Conservation (phyloP, 2,888 invertebrate genomes). For the Tuta absoluta region DNA sequence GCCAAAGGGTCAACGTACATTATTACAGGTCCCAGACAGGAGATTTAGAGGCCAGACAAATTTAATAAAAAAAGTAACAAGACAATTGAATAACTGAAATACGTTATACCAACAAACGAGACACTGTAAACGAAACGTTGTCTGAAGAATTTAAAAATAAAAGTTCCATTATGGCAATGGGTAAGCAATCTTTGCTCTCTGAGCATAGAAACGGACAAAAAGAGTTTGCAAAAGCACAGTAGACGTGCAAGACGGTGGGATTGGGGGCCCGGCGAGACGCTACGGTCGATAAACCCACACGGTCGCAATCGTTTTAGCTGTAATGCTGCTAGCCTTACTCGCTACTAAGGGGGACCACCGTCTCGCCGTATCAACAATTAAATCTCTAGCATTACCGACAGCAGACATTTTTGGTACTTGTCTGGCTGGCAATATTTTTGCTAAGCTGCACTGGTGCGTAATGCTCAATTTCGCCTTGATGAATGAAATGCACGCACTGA, state of each 20-base stretch:
- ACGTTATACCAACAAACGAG: conserved; percentile 3
- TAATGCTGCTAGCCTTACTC: conserved; percentile 44
- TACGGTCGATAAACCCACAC: conserved; percentile 70
- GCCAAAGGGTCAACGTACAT: conserved; percentile 1
- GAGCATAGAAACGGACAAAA: conserved; percentile 14
- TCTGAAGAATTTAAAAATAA: background rate
- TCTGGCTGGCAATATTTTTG: background rate
- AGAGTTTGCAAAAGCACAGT: conserved; percentile 12
- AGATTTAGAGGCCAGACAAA: conserved; percentile 16
- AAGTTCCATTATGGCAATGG: conserved; percentile 2
- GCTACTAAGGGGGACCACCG: conserved; percentile 34
- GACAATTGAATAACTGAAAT: conserved; percentile 14
- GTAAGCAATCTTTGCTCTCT: conserved; percentile 7
- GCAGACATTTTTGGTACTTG: background rate
- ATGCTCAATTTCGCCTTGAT: background rate
- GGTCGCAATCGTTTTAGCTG: conserved; percentile 52
- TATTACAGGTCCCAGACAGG: background rate
- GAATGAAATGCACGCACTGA: background rate
- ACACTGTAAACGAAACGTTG: background rate
- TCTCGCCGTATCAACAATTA: conserved; percentile 40
- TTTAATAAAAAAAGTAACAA: conserved; percentile 16
- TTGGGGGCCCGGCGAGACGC: conserved; percentile 49
- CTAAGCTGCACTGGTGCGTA: background rate
- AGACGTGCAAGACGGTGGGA: conserved; percentile 24
- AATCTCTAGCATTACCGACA: conserved; percentile 19